Percentiles rank a stretch among this genome's conserved stretches.
phyloP scores from a whole-genome alignment of 2,888 invertebrate species.

The Myopa testacea region DNA sequence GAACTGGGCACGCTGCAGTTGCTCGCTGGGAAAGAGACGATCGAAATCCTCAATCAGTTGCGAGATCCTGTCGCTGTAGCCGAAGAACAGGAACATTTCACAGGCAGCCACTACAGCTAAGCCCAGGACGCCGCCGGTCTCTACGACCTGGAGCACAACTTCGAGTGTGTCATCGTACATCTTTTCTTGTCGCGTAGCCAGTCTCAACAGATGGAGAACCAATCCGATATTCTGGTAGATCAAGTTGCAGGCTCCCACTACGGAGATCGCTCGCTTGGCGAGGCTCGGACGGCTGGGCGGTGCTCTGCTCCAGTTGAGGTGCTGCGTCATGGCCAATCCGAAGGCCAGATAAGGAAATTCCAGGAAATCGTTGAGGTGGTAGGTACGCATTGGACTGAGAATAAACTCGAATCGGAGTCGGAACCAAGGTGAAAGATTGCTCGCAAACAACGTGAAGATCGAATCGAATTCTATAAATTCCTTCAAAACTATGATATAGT shows the following conservation, averaged over 20 bases:
- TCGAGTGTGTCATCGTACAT: conserved; percentile 40
- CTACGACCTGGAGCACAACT: conserved; percentile 49
- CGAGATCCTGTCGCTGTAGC: conserved; percentile 50
- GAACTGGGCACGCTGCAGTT: not conserved
- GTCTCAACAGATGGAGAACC: conserved; percentile 48
- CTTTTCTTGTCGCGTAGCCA: conserved; percentile 28
- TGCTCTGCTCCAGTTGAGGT: conserved; percentile 50
- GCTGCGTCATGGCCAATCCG: conserved; percentile 48
- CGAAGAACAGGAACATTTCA: conserved; percentile 54
- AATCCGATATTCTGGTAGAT: conserved; percentile 57
- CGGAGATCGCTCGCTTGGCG: conserved; percentile 44
- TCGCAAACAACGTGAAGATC: not conserved
- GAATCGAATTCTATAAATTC: not conserved
- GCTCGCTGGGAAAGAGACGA: conserved; percentile 45
- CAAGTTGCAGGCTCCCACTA: conserved; percentile 51
- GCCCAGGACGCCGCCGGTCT: conserved; percentile 55
- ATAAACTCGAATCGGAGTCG: not conserved
- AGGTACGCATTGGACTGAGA: conserved; percentile 31
- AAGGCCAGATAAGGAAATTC: conserved; percentile 56
- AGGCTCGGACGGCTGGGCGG: not conserved
- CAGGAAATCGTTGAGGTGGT: conserved; percentile 55
- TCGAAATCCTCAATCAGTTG: conserved; percentile 49
- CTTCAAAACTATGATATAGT: not conserved
- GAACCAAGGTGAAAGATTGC: not conserved
- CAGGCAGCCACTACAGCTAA: conserved; percentile 51